Percentiles rank a stretch among this genome's conserved stretches.
Evolutionary conservation across 2,113 vertebrate species (phyloP).

Genomic region (Rhegmatorhina hoffmannsi): DNA sequence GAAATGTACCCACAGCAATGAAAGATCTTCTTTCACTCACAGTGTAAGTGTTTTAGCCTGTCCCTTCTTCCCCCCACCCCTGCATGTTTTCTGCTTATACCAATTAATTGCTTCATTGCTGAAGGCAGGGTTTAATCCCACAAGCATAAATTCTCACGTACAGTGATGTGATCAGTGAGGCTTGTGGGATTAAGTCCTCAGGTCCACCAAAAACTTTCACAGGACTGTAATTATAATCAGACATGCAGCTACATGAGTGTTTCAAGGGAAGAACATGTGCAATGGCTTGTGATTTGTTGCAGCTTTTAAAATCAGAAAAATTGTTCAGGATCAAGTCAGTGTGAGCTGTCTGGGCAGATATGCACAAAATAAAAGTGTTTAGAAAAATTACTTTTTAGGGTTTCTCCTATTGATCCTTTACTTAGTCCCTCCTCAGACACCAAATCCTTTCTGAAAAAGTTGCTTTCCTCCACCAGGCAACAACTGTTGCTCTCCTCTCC

Average conservation of each 20-base stretch:
- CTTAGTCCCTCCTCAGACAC: not conserved
- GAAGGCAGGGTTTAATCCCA: conserved; percentile 9
- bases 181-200: conserved; percentile 9
- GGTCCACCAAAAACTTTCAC: conserved; percentile 27
- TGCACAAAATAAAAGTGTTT: not conserved
- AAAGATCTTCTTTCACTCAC: not conserved
- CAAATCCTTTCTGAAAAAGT: not conserved
- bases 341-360: not conserved
- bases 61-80: not conserved
- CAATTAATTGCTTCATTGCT: conserved; percentile 24
- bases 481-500: not conserved
- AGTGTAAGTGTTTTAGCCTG: not conserved
- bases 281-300: not conserved
- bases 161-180: not conserved
- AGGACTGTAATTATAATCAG: not conserved
- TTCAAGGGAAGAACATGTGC: not conserved
- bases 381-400: not conserved
- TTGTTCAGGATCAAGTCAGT: not conserved
- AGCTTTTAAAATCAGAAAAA: not conserved
- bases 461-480: not conserved
- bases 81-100: not conserved
- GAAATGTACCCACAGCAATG: not conserved
- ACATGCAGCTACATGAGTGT: not conserved
- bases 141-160: not conserved
- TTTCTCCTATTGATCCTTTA: not conserved